Evolutionary conservation across 1,140 invertebrate genomes (phyloP), one percentile per base, ranked within the genome.

Genomic region (Zaprionus africanus): DNA sequence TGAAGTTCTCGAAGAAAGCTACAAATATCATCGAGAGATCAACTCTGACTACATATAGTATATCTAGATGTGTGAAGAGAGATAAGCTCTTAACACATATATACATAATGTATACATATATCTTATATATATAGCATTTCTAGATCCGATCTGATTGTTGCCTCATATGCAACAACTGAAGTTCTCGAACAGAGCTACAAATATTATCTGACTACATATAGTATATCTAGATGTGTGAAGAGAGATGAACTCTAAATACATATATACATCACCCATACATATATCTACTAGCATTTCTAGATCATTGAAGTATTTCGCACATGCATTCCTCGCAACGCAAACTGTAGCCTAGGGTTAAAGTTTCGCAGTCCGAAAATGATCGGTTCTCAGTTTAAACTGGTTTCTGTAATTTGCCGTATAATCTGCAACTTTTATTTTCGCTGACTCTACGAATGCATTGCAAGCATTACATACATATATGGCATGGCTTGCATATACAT

Each of bases 321-420:
- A 41, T 41, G 46, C 46, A 51, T 51, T 51, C 41, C 41, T 46
- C 46, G 46, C 9, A 5, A 51, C 11, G 46, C 46, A 51, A 4
- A 9, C 17, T 49, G 19, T 51, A 51, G 46, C 46, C 46, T 24
- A 13, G 46, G 46, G 46, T 51, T 51, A 51, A 51, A 51, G 46
- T 51, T 51, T 51, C 46, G 46, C 46, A 51, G 46, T 51, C 46
- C 46, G 46, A 17, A 49, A 49, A 49, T 11, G 46, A 49, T 49
- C 46, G 46, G 46, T 41, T 41, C 46, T 19, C 46, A 4, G 46
- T 12, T 51, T 24, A 51, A 51, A 51, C 46, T 51, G 46, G 46
- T 51, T 51, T 51, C 43, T 49, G 43, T 51, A 24, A 13, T 12
- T 51, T 24, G 22, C 46, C 46, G 5, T 51, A 24, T 51, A 51